Evolutionary conservation across 1,140 invertebrate species (phyloP).

Genomic region (Choristoneura fumiferana): DNA sequence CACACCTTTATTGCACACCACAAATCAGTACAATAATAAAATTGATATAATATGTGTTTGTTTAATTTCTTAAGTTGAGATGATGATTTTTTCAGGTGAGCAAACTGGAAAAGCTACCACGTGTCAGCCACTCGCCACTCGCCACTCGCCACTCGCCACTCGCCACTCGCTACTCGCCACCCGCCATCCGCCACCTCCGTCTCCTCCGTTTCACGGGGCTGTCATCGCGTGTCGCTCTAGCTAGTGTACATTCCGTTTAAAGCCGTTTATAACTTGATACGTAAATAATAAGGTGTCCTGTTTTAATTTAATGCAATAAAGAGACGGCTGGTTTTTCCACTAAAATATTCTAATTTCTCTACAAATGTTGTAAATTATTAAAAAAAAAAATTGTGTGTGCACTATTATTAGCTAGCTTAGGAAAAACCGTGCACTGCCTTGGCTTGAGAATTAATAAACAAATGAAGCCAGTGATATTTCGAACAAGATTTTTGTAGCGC

Average conservation of each 20-base stretch:
- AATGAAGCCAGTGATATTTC: conserved; percentile 22
- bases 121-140: neutral
- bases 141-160: neutral
- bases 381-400: conserved; percentile 12
- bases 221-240: conserved; percentile 6
- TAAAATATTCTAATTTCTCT: neutral
- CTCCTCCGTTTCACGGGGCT: neutral
- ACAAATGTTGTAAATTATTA: neutral
- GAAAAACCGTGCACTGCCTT: conserved; percentile 32
- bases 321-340: neutral
- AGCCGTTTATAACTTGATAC: neutral
- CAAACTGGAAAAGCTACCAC: too few relatives aligned
- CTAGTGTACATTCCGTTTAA: conserved; percentile 37
- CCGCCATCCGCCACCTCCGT: conserved; percentile 9
- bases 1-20: too few relatives aligned
- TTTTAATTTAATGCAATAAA: neutral
- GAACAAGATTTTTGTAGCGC: conserved; percentile 13
- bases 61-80: too few relatives aligned
- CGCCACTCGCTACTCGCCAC: neutral
- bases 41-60: too few relatives aligned
- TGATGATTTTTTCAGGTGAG: neutral
- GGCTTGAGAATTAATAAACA: conserved; percentile 24
- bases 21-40: too few relatives aligned
- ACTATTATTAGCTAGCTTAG: conserved; percentile 24
- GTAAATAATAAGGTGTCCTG: neutral